Evolutionary conservation across 2,113 vertebrate genomes (phyloP).

Genomic region (Talpa occidentalis): DNA sequence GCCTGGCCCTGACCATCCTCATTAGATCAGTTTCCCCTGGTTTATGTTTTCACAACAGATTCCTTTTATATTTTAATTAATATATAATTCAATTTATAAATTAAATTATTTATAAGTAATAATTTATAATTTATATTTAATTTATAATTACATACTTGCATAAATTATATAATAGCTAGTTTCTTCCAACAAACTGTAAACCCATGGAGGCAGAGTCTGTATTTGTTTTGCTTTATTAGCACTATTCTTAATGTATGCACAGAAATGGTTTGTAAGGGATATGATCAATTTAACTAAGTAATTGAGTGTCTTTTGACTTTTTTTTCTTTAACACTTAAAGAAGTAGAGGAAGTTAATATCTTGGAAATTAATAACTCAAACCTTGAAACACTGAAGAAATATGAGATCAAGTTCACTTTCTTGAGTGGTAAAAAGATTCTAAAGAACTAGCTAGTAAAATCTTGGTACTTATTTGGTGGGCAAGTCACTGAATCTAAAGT

Average conservation of each 20-base stretch:
- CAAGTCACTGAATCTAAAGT: slow-evolving; percentile 41
- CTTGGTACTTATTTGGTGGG: neutral
- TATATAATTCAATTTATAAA: no score
- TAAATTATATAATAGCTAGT: slow-evolving; percentile 9
- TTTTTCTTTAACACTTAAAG: slow-evolving; percentile 22
- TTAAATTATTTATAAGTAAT: no score
- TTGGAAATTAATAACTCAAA: slow-evolving; percentile 18
- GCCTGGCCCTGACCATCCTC: neutral
- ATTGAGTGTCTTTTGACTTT: neutral
- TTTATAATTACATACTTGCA: neutral
- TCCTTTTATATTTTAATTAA: slow-evolving; percentile 4
- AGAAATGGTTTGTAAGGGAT: neutral
- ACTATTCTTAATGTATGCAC: neutral
- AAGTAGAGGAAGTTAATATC: neutral
- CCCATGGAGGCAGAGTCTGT: neutral
- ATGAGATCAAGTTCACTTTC: neutral
- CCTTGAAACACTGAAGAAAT: neutral
- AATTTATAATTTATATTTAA: neutral
- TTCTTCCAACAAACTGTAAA: slow-evolving; percentile 26
- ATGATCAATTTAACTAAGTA: slow-evolving; percentile 8
- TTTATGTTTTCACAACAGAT: neutral
- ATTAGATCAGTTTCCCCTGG: neutral
- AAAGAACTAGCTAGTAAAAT: neutral
- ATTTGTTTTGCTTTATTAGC: neutral
- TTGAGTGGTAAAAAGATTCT: neutral